Evolutionary conservation across 2,113 vertebrate species (phyloP), one percentile per base, ranked within the genome.

Genomic region (Rhabdomys dilectus): DNA sequence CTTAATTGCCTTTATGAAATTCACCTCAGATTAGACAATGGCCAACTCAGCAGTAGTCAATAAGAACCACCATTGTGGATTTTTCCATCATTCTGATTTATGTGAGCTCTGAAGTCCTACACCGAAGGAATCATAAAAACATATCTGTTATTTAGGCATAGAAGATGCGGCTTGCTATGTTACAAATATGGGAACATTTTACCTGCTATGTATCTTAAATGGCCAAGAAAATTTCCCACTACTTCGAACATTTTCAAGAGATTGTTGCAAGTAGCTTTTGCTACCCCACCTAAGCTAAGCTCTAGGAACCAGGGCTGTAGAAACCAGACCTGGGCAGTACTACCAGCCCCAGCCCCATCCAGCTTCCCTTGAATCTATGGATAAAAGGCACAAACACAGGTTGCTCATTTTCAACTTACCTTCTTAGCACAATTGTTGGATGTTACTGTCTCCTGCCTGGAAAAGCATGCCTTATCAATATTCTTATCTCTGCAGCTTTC

Each of bases 101-200:
- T 10, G 9, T 3, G 51, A 86, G 5, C 3, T 19, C 15, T 48
- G 22, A 13, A 73, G 24, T 64, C 42, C 42, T 5, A 78, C 34
- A 13, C n/a, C 17, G 26, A 4, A 19, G 10, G 36, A 85, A 24
- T 19, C 53, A 78, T 72, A 51, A 95, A 62, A 10, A n/a, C 2
- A 7, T 76, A 91, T 8, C 7, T 21, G 64, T 93, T 16, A 24
- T 56, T 70, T 73, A 58, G 81, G n/a, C 12, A 75, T 72, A 82
- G 45, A 39, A 29, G 21, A 26, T 84, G 21, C 51, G 62, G 53
- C 36, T 91, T 11, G 16, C 22, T 39, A 0, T 88, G 62, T 86
- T 87, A n/a, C 11, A 93, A 94, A 86, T 53, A 86, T 16, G 9
- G 88, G 93, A 45, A 93, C 29, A 96, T 56, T 3, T 51, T 48